Evolutionary conservation across 2,113 vertebrate species (phyloP).

Genomic region (Antechinus flavipes): DNA sequence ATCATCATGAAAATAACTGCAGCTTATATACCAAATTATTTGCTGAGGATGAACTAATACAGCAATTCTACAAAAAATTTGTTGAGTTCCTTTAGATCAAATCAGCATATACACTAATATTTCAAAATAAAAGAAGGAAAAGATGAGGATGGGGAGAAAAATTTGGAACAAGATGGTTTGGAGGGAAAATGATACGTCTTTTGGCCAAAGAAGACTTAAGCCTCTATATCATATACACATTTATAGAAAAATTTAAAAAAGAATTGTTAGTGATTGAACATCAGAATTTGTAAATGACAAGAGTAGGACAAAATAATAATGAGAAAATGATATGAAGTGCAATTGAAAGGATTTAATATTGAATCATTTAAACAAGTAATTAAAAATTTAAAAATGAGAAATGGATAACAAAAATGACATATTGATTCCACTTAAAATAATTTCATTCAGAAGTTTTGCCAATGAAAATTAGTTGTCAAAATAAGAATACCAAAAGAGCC

Average conservation of each 20-base stretch:
- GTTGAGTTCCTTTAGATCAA: not conserved
- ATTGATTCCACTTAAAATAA: not conserved
- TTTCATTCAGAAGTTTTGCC: not conserved
- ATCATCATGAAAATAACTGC: not conserved
- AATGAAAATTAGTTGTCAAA: not conserved
- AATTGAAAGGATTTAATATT: not conserved
- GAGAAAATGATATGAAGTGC: not conserved
- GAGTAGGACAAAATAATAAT: not conserved
- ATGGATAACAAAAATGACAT: not conserved
- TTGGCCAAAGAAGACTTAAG: not conserved
- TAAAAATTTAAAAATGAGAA: not conserved
- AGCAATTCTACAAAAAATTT: not conserved
- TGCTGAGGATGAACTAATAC: not conserved
- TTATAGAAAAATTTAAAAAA: not conserved
- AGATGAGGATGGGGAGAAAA: not conserved
- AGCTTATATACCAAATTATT: not conserved
- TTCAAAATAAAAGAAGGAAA: not conserved
- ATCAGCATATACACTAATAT: not conserved
- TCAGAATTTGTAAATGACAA: not conserved
- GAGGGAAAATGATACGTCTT: not conserved
- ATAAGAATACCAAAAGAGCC: not conserved
- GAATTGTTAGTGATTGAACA: not conserved
- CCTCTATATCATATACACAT: not conserved
- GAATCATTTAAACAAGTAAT: not conserved
- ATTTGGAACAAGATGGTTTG: not conserved